A percentile compares a stretch with the other conserved stretches of the same genome.
Conservation (phyloP, 1,140 invertebrate species). For the Tetramorium simillimum region DNA sequence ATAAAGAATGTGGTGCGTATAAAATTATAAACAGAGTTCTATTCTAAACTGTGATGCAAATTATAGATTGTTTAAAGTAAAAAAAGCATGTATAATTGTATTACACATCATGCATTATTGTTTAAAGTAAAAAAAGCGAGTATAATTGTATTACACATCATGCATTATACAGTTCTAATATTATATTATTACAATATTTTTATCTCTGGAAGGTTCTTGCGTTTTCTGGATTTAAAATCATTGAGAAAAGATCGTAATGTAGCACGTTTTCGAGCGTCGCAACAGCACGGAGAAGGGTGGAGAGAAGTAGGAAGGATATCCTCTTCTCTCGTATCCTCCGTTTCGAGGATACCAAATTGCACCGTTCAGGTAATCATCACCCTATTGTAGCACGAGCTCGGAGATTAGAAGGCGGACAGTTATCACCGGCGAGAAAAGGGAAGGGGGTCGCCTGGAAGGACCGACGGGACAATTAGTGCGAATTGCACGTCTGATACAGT, state of each 20-base stretch:
- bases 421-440: constrained; percentile 19
- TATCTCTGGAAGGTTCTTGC: neutral
- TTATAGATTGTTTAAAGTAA: neutral
- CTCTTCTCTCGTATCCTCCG: neutral
- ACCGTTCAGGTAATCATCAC: constrained; percentile 63
- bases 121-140: neutral
- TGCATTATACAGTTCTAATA: neutral
- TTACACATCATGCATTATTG: neutral
- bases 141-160: neutral
- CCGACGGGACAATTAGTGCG: constrained; percentile 78
- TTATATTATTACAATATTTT: neutral
- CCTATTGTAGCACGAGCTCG: constrained; percentile 59
- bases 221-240: neutral
- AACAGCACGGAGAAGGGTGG: neutral
- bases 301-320: neutral
- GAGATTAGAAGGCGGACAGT: constrained; percentile 48
- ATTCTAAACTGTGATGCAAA: neutral
- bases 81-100: neutral
- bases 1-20: neutral
- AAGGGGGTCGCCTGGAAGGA: constrained; percentile 45
- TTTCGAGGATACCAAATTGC: constrained; percentile 49
- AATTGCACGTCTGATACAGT: constrained; percentile 80
- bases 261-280: neutral
- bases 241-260: neutral
- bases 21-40: neutral